Evolutionary conservation across 2,888 invertebrate species (phyloP), one percentile per base, ranked within the genome.

Genomic region (Sturmia bella): DNA sequence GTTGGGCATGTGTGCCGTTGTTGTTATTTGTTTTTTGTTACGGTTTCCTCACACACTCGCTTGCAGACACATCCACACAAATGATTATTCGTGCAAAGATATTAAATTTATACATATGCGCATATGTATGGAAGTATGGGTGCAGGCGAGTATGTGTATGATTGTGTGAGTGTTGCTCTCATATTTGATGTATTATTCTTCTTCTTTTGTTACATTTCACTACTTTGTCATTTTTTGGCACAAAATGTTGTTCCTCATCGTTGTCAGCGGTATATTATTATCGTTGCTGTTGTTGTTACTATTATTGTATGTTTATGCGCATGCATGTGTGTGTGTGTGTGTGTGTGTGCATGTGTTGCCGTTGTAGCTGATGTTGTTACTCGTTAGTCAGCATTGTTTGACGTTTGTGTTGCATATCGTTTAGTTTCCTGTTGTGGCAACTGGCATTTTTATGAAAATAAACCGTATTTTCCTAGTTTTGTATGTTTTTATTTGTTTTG

Each of bases 141-240:
- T n/a, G 6, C 27, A 27, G 27, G n/a, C n/a, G n/a, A n/a, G n/a
- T n/a, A n/a, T n/a, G n/a, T n/a, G n/a, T 37, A 19, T 48, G 7
- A n/a, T 6, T 72, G 61, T 32, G n/a, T 24, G 27, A 15, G 64
- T 82, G 75, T 50, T 37, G 17, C 52, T 68, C 43, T 66, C 72
- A 82, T 72, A 64, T 80, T 80, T 84, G 84, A 77, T 77, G 77
- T 77, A 83, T 84, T 80, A 84, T 80, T 52, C 59, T 45, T 61
- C 52, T 82, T 59, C 76, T 69, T 61, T 79, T 68, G 80, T 74
- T 61, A 69, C 82, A 72, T 73, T 81, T 83, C 77, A 74, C 64
- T 77, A 84, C 82, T 84, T 84, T 84, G 84, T 78, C 77, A 83
- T 77, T 43, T 70, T 79, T 63, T 69, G 78, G 57, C 48, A 68